A percentile compares a stretch with the other conserved stretches of the same genome.
Evolutionary conservation across 2,113 vertebrate genomes (phyloP).

Genomic region (Pholis gunnellus): DNA sequence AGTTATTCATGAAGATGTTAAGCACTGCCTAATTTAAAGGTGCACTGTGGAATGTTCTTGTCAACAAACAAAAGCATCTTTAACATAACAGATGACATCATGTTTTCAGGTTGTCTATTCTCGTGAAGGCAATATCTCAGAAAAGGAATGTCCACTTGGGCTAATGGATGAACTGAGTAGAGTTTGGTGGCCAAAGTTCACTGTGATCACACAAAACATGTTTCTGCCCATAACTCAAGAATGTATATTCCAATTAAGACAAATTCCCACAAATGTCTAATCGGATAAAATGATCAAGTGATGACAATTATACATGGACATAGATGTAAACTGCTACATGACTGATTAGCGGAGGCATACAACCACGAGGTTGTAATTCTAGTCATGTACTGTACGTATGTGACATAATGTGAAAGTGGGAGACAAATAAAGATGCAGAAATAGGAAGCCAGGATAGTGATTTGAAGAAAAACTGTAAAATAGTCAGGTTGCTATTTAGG

Average conservation of each 20-base stretch:
- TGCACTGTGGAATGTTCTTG: neutral
- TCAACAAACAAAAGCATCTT: too few species aligned
- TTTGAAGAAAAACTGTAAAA: neutral
- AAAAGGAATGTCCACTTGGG: neutral
- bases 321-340: neutral
- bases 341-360: too few species aligned
- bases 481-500: neutral
- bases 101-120: too few species aligned
- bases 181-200: too few species aligned
- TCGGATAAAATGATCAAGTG: neutral
- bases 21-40: neutral
- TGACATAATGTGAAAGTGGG: too few species aligned
- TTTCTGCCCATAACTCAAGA: neutral
- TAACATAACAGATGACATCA: neutral
- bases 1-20: neutral
- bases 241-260: neutral
- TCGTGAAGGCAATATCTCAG: too few species aligned
- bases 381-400: neutral
- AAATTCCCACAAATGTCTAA: neutral
- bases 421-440: neutral
- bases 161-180: neutral
- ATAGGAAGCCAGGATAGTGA: neutral
- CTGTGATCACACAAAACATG: neutral
- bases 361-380: too few species aligned
- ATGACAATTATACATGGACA: neutral